These are phyloP conservation scores for Clytia hemisphaerica DNA, from an alignment of 30 jellyfish, hydroid and myxozoan species.

Conservation along the genomic window DNA sequence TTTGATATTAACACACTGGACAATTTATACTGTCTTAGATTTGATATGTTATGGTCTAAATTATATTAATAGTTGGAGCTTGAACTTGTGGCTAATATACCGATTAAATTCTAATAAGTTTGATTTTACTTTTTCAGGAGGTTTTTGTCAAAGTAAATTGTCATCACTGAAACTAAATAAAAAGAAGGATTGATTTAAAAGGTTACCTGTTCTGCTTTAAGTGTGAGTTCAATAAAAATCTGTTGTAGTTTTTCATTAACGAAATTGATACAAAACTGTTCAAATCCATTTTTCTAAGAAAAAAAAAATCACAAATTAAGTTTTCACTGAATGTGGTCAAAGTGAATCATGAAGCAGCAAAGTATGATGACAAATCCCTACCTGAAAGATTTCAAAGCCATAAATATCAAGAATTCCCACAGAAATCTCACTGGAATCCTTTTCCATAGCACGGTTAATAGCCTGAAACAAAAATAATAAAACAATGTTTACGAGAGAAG, in stretches of 20 bases:
- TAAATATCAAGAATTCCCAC: conserved; percentile 91
- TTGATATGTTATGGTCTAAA: too few relatives aligned
- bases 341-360: background rate
- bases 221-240: conserved; percentile 92
- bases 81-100: too few relatives aligned
- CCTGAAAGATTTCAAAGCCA: conserved; percentile 98
- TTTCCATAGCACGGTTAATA: conserved; percentile 88
- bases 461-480: conserved; percentile 69
- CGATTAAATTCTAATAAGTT: too few relatives aligned
- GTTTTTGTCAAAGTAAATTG: background rate
- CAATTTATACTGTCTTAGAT: too few relatives aligned
- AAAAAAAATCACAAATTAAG: background rate
- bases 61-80: too few relatives aligned
- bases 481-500: too few relatives aligned
- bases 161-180: background rate
- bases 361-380: background rate
- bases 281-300: conserved; percentile 95
- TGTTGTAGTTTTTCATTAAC: conserved; percentile 98
- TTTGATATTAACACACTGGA: too few relatives aligned
- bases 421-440: conserved; percentile 66
- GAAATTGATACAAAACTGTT: conserved; percentile 95
- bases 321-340: background rate
- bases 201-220: conserved; percentile 95
- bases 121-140: too few relatives aligned
- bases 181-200: too few relatives aligned